Conservation (phyloP, 2,888 invertebrate species). For the Pyrrhia umbra region DNA sequence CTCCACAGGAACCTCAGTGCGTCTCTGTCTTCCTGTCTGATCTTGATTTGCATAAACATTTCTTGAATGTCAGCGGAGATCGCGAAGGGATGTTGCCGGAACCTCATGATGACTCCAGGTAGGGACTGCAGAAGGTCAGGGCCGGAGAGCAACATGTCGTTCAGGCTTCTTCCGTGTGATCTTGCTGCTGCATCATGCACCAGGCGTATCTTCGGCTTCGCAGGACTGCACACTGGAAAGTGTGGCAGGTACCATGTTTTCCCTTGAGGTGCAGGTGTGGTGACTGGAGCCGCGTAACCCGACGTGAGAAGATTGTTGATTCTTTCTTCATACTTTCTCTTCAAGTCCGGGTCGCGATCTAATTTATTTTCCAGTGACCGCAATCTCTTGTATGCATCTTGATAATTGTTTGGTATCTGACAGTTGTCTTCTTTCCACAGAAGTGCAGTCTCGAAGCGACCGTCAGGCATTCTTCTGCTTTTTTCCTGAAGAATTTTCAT, state of each 20-base stretch:
- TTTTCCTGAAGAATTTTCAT: no score
- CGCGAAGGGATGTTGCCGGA: not conserved
- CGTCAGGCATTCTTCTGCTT: no score
- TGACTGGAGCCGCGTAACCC: not conserved
- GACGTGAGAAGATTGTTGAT: not conserved
- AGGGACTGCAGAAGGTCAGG: not conserved
- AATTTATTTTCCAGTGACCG: no score
- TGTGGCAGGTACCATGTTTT: slow-evolving; percentile 4
- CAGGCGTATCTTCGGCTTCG: not conserved
- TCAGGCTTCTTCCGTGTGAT: not conserved
- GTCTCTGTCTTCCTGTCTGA: not conserved
- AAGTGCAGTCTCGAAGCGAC: no score
- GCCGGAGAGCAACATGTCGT: not conserved
- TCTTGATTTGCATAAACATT: slow-evolving; percentile 1
- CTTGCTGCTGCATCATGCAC: not conserved
- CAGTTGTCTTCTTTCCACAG: no score
- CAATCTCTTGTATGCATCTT: no score
- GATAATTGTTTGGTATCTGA: no score
- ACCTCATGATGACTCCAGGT: not conserved
- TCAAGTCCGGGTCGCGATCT: no score
- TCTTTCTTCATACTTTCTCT: no score
- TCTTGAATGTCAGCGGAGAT: not conserved
- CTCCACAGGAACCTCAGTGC: not conserved
- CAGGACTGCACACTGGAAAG: not conserved
- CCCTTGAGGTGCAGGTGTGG: not conserved